Evolutionary conservation across 2,797 vertebrate genomes (phyloP).

Genomic region (Molossus molossus): DNA sequence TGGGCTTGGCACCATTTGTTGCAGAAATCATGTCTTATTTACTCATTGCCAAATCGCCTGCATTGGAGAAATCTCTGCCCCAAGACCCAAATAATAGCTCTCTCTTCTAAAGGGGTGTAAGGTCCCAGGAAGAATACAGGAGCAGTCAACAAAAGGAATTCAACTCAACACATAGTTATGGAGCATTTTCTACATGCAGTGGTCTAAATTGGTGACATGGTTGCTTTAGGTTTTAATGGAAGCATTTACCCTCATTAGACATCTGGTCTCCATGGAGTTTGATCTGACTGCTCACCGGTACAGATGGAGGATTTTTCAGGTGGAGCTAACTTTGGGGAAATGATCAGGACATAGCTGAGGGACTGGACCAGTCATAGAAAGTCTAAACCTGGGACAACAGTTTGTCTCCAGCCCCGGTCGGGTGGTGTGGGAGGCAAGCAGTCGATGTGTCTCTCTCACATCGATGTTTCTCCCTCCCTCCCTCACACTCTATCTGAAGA

Average conservation of each 20-base stretch:
- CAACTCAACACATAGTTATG: not conserved
- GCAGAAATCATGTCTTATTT: conserved; percentile 54
- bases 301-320: not conserved
- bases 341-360: not conserved
- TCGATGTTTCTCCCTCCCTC: no score
- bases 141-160: not conserved
- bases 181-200: not conserved
- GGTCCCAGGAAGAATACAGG: not conserved
- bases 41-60: not conserved
- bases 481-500: no score
- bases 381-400: not conserved
- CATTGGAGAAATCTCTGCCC: no score
- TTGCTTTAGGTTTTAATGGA: not conserved
- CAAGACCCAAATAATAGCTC: not conserved
- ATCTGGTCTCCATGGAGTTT: not conserved
- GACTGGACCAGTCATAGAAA: not conserved
- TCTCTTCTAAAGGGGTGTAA: conserved; percentile 23
- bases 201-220: not conserved
- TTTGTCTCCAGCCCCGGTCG: no score
- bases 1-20: not conserved
- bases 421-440: no score
- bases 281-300: not conserved
- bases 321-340: not conserved
- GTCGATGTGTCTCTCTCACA: no score
- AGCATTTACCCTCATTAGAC: not conserved